Evolutionary conservation across 2,888 invertebrate genomes (phyloP), one percentile per base, ranked within the genome.

Genomic region (Xestobium rufovillosum): DNA sequence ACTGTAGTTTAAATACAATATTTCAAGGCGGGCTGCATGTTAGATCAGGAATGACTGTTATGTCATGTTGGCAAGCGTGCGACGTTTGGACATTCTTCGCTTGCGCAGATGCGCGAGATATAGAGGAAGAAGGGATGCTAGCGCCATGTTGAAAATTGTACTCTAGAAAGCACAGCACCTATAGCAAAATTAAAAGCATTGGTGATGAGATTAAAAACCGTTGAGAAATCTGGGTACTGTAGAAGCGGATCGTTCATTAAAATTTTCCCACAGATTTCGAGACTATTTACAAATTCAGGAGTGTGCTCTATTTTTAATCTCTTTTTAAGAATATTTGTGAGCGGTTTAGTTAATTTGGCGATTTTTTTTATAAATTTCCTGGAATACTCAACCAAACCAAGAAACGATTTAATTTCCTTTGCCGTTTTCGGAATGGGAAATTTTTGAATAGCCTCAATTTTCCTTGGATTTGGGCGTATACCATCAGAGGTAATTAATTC

Each of bases 311-410:
- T 19, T n/a, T n/a, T n/a, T n/a, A n/a, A n/a, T n/a, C n/a, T 17
- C 17, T 42, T 43, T 16, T 39, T 38, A 9, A 43, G 15, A 11
- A 44, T 23, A 12, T 26, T 26, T 11, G 43, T 33, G 6, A 40
- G 19, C 12, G 35, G 35, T 26, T 44, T 28, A 10, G 28, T 37
- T 8, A 48, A 42, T 37, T 41, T 38, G 9, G 47, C 37, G 27
- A 52, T 57, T 6, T 52, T 31, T 29, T 39, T 25, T 8, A 63
- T 56, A 31, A 60, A 61, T 26, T 51, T 41, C 6, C 59, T 16
- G 26, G 60, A 61, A 29, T 59, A 63, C 0, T 54, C 51, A 0
- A 45, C 43, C n/a, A 57, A 41, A 14, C 59, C 56, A 2, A 57
- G 31, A 15, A 59, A 58, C 13, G 42, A 38, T 37, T 47, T 45